Base-by-base conservation (phyloP, 2,888 invertebrate species). In the Tiphia femorata region DNA sequence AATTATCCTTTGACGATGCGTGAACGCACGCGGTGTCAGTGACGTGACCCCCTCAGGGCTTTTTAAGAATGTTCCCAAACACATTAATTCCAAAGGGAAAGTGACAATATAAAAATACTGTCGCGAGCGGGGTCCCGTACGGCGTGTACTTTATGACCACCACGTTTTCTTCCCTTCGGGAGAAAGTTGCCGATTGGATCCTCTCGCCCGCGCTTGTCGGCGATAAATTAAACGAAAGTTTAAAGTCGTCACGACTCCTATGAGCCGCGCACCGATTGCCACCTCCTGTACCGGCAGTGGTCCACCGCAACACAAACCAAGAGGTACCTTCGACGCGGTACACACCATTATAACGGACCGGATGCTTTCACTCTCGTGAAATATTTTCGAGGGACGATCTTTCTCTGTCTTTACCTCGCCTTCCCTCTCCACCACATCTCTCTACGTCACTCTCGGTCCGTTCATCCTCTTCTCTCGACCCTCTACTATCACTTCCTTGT, bases 121-220 rank as follows among this genome's bases (percentile, higher is more conserved):
- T 33, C n/a, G 33, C 12, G 8, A 33, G 33, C 14, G 33, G 16
- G 19, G 38, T 17, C 20, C 6, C 38, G 17, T 4, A 6, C 4
- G 30, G 21, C 50, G 42, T 33, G 59, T 52, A 62, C 49, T 59
- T 64, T 54, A 64, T 56, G 64, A 62, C 16, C 56, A 21, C 37
- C 7, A 30, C 46, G 21, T 48, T 51, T 51, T 62, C 62, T 63
- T 63, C 61, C 64, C 62, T 65, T 62, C 51, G 71, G 58, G 76
- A 72, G 76, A 76, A 76, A 76, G 76, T 76, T 65, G 58, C 41
- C 61, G 71, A 72, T 75, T 73, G 70, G 65, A 64, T 72, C 67
- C 65, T 65, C 62, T n/a, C n/a, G n/a, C n/a, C n/a, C n/a, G n/a
- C n/a, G 55, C 57, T 58, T 58, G 49, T 49, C 41, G 53, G 30